Conservation (phyloP, 2,113 vertebrate species). For the Sebastes schlegelii region DNA sequence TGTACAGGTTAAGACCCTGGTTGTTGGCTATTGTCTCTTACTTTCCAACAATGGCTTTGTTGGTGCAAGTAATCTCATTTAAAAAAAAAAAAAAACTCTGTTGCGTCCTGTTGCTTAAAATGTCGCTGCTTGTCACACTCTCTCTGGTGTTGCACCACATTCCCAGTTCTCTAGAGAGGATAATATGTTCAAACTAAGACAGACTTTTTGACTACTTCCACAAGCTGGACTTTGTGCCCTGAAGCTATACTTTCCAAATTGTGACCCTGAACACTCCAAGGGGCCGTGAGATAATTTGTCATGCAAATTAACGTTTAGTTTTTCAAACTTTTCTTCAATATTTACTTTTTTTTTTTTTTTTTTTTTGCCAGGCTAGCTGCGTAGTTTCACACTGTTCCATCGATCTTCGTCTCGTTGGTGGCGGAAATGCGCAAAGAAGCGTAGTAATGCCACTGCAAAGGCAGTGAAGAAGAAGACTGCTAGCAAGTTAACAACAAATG, state of each 20-base stretch:
- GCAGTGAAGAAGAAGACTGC: background rate
- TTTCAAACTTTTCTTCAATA: no score
- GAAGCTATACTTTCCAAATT: no score
- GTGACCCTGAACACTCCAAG: no score
- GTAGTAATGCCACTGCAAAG: background rate
- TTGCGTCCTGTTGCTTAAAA: background rate
- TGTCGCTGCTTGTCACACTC: background rate
- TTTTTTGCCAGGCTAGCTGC: no score
- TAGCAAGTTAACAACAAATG: no score
- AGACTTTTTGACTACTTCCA: background rate
- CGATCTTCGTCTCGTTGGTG: background rate
- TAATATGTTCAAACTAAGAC: background rate
- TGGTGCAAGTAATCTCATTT: background rate
- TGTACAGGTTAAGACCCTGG: background rate
- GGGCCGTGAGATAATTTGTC: no score
- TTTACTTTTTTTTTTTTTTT: no score
- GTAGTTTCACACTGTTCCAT: no score
- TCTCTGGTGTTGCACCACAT: background rate
- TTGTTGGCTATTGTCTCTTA: background rate
- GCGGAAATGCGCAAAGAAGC: background rate
- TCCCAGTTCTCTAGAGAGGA: background rate
- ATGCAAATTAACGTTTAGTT: no score
- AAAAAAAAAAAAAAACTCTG: background rate
- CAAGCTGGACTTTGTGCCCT: background rate
- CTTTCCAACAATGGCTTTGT: slow-evolving; percentile 5